A percentile compares a stretch with the other conserved stretches of the same genome.
These are phyloP conservation scores for Dicaeum eximium DNA, from an alignment of 2,113 vertebrate genomes.

Conservation along the genomic window DNA sequence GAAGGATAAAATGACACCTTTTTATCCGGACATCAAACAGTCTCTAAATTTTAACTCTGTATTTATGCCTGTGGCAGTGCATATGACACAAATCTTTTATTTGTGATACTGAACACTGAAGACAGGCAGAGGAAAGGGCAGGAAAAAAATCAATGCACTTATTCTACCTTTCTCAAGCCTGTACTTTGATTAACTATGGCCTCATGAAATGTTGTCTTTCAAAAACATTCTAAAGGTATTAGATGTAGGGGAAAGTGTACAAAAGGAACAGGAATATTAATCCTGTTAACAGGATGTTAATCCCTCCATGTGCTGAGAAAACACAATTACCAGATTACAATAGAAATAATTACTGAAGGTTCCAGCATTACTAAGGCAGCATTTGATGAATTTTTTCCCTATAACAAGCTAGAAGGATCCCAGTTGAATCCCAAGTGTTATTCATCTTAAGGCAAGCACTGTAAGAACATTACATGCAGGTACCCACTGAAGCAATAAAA, in stretches of 20 bases:
- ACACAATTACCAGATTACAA: not conserved
- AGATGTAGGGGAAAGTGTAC: not conserved
- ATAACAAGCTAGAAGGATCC: not conserved
- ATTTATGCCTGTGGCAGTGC: not conserved
- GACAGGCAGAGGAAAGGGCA: not conserved
- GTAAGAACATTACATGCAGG: not conserved
- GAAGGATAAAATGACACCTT: not conserved
- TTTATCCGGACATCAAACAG: not conserved
- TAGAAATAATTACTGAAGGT: not conserved
- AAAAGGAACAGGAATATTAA: slow-evolving; percentile 13
- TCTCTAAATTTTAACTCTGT: not conserved
- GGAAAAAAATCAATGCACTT: not conserved
- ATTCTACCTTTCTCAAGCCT: not conserved
- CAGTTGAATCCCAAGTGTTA: not conserved
- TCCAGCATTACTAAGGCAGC: not conserved
- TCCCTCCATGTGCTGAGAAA: not conserved
- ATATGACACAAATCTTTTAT: not conserved
- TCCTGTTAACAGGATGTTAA: slow-evolving; percentile 35
- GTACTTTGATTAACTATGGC: not conserved
- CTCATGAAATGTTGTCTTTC: not conserved
- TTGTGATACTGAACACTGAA: not conserved
- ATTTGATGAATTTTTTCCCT: not conserved
- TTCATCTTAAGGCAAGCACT: not conserved
- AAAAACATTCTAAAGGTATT: not conserved
- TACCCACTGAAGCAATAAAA: not conserved